Conservation (phyloP, 2,113 vertebrate species). For the Lepidothrix coronata region DNA sequence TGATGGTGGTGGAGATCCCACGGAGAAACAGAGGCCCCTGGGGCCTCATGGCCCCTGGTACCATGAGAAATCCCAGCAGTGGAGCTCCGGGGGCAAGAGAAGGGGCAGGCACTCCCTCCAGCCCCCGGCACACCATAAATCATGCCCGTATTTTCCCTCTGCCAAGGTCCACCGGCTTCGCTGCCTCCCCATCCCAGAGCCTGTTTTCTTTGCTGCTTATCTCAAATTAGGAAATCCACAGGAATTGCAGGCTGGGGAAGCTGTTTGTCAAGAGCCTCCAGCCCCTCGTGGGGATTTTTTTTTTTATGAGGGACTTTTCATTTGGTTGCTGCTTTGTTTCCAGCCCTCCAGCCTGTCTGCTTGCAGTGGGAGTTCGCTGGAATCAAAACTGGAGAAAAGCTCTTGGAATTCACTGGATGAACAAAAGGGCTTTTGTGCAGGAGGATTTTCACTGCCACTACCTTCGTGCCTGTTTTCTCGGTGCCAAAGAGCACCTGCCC, state of each 20-base stretch:
- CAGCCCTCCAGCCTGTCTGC: background rate
- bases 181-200: background rate
- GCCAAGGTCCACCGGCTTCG: background rate
- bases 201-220: slow-evolving; percentile 1
- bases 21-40: rapidly evolving
- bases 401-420: slow-evolving; percentile 33
- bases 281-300: background rate
- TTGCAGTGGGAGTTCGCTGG: slow-evolving; percentile 35
- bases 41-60: background rate
- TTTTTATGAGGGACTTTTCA: background rate
- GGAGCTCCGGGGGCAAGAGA: background rate
- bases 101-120: background rate
- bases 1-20: background rate
- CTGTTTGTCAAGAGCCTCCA: slow-evolving; percentile 7
- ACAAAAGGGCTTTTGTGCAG: slow-evolving; percentile 57
- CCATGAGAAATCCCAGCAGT: background rate
- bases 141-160: background rate
- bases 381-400: slow-evolving; percentile 44
- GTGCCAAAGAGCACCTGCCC: background rate
- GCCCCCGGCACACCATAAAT: background rate
- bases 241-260: background rate
- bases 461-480: background rate
- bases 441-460: background rate
- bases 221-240: slow-evolving; percentile 28
- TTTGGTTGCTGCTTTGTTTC: slow-evolving; percentile 29